Conservation (phyloP, 1,140 invertebrate species). For the Drosophila auraria region DNA sequence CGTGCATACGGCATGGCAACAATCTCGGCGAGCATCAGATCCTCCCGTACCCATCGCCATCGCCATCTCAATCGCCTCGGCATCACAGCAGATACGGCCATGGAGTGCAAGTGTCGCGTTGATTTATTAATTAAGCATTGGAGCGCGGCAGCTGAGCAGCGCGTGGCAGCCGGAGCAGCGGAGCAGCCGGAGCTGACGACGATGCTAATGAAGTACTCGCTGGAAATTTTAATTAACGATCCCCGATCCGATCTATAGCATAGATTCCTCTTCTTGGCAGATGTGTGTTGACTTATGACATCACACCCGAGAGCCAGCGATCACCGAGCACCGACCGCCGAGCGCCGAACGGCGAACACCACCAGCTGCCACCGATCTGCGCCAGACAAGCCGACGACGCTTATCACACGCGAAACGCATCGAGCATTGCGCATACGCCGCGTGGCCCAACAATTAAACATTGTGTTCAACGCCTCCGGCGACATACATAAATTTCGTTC, state of each 20-base stretch:
- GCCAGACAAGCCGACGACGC: constrained; percentile 76
- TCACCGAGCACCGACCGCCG: constrained; percentile 37
- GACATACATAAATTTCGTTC: constrained; percentile 53
- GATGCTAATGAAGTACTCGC: constrained; percentile 80
- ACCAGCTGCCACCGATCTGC: constrained; percentile 43
- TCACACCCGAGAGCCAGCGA: constrained; percentile 58
- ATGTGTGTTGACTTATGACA: constrained; percentile 77
- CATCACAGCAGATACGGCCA: constrained; percentile 54
- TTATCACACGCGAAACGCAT: constrained; percentile 47
- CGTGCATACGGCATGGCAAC: constrained; percentile 61
- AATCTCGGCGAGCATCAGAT: constrained; percentile 58
- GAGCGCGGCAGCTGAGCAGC: constrained; percentile 64
- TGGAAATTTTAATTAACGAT: constrained; percentile 80
- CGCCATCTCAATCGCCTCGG: constrained; percentile 19
- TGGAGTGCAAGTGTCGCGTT: constrained; percentile 84
- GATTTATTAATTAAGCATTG: constrained; percentile 85
- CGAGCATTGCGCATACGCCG: constrained; percentile 69
- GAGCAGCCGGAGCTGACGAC: constrained; percentile 56
- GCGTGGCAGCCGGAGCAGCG: constrained; percentile 62
- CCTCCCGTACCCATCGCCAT: constrained; percentile 15
- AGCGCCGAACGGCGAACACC: constrained; percentile 28
- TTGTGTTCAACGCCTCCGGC: constrained; percentile 52
- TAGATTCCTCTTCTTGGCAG: constrained; percentile 36
- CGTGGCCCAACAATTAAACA: constrained; percentile 59
- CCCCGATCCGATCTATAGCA: constrained; percentile 63